Percentiles rank a stretch among this genome's conserved stretches.
Evolutionary conservation across 2,113 vertebrate species (phyloP).

Genomic region (Quiscalus mexicanus): DNA sequence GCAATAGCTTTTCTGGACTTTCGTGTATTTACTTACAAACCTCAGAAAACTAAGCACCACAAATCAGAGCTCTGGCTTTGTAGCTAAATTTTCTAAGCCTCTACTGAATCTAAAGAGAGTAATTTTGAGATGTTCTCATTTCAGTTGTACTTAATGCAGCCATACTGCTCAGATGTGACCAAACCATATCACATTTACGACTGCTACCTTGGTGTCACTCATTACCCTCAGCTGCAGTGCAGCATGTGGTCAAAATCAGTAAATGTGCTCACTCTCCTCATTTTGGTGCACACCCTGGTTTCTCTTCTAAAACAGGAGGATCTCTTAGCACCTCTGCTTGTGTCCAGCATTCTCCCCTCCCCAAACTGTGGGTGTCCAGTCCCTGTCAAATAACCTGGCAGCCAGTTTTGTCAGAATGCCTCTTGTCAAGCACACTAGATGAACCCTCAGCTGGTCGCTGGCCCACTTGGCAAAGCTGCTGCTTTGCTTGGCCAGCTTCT

Average conservation of each 20-base stretch:
- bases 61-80: background rate
- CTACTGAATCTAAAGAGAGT: background rate
- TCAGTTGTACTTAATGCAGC: fast-evolving
- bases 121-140: background rate
- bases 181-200: background rate
- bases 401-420: background rate
- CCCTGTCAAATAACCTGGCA: background rate
- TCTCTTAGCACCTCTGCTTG: background rate
- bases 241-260: background rate
- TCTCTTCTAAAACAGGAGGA: background rate
- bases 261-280: background rate
- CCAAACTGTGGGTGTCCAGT: background rate
- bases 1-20: background rate
- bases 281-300: background rate
- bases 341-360: background rate
- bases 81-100: background rate
- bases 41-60: background rate
- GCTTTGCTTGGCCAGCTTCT: background rate
- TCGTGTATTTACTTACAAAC: background rate
- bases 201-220: background rate
- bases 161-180: background rate
- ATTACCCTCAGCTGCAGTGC: background rate
- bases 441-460: background rate
- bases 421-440: background rate
- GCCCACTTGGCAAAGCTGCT: background rate